A percentile compares a stretch with the other conserved stretches of the same genome.
phyloP scores from a whole-genome alignment of 2,113 vertebrate genomes.

The Miniopterus natalensis region DNA sequence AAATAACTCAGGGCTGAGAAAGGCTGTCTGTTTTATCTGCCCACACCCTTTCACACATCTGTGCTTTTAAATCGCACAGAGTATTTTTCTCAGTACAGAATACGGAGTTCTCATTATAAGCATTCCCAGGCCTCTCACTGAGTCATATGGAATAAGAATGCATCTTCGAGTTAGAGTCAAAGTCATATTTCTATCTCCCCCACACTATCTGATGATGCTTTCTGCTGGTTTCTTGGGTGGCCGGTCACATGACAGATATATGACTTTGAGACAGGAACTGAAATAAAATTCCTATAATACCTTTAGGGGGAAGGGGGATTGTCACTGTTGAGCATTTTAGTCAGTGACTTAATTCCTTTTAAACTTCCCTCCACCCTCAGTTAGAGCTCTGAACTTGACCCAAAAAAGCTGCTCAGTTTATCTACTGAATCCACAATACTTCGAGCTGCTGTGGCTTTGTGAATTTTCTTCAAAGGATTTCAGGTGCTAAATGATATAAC shows the following conservation, averaged over 20 bases:
- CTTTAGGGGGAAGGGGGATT: slow-evolving; percentile 43
- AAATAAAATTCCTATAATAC: slow-evolving; percentile 79
- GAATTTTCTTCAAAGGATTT: slow-evolving; percentile 58
- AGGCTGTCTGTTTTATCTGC: slow-evolving; percentile 21
- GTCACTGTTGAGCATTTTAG: slow-evolving; percentile 76
- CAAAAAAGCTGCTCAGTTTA: slow-evolving; percentile 47
- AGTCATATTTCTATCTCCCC: slow-evolving; percentile 41
- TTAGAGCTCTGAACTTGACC: slow-evolving; percentile 71
- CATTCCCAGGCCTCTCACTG: neutral
- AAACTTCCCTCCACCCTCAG: slow-evolving; percentile 66
- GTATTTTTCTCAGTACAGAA: slow-evolving; percentile 35
- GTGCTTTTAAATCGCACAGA: slow-evolving; percentile 50
- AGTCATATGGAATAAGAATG: slow-evolving; percentile 41
- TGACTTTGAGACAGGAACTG: slow-evolving; percentile 73
- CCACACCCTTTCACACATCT: neutral
- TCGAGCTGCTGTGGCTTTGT: slow-evolving; percentile 58
- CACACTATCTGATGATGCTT: slow-evolving; percentile 51
- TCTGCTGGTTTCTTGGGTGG: slow-evolving; percentile 70
- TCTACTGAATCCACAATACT: slow-evolving; percentile 59
- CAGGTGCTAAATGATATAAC: slow-evolving; percentile 32
- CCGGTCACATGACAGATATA: slow-evolving; percentile 71
- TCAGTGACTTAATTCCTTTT: slow-evolving; percentile 78
- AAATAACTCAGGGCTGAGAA: neutral
- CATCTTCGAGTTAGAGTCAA: neutral
- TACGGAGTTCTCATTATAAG: neutral